A percentile compares a stretch with the other conserved stretches of the same genome.
These are phyloP conservation scores for Ia io DNA, from an alignment of 2,113 vertebrate species.

Conservation along the genomic window DNA sequence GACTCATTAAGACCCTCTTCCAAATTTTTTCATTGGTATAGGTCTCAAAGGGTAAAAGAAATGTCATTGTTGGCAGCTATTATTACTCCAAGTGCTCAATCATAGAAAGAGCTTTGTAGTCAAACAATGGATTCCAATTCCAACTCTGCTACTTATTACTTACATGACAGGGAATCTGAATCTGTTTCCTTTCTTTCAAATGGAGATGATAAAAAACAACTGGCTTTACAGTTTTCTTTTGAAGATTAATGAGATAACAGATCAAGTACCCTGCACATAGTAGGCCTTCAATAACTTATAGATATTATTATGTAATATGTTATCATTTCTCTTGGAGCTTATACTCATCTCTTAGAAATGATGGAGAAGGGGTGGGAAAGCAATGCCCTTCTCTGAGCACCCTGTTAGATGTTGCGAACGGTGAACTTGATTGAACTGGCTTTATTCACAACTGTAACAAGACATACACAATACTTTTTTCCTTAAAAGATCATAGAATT, in stretches of 20 bases:
- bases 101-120: neutral
- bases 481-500: neutral
- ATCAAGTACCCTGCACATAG: neutral
- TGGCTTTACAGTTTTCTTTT: neutral
- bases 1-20: neutral
- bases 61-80: neutral
- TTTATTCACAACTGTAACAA: neutral
- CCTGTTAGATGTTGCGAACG: neutral
- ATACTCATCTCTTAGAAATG: neutral
- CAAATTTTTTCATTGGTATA: neutral
- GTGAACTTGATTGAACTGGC: neutral
- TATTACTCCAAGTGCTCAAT: neutral
- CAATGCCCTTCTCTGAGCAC: neutral
- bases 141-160: neutral
- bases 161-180: neutral
- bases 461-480: neutral
- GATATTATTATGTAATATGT: neutral
- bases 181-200: constrained; percentile 8
- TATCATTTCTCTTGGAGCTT: neutral
- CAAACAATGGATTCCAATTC: neutral
- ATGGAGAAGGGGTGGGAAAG: neutral
- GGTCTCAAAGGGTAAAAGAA: neutral
- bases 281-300: neutral
- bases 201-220: neutral
- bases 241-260: constrained; percentile 19